A percentile compares a stretch with the other conserved stretches of the same genome.
phyloP scores from a whole-genome alignment of 1,140 invertebrate species.

The Anoplophora glabripennis region DNA sequence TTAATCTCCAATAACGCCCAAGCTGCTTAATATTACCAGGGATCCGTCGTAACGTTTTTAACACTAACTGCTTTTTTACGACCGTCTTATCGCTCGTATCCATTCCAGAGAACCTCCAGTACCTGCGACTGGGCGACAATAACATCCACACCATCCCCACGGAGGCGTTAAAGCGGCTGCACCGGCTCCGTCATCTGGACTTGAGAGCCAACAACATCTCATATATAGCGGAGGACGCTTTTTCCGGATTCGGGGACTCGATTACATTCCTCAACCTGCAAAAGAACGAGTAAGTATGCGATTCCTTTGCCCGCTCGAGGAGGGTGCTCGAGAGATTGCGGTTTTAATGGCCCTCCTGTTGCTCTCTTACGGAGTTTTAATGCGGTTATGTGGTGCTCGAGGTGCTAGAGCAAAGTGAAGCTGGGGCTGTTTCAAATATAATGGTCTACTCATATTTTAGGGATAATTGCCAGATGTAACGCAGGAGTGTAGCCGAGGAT shows the following conservation, averaged over 20 bases:
- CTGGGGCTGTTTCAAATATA: too few relatives aligned
- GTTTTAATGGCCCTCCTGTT: background rate
- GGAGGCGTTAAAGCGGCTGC: conserved; percentile 73
- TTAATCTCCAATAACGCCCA: too few relatives aligned
- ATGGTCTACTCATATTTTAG: too few relatives aligned
- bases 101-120: conserved; percentile 79
- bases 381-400: background rate
- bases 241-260: conserved; percentile 85
- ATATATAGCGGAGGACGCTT: conserved; percentile 77
- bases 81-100: background rate
- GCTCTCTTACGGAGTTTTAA: too few relatives aligned
- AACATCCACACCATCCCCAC: conserved; percentile 79
- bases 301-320: too few relatives aligned
- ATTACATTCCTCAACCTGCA: conserved; percentile 88
- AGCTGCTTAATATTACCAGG: too few relatives aligned
- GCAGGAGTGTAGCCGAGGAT: too few relatives aligned
- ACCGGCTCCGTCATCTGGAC: conserved; percentile 83
- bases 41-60: too few relatives aligned
- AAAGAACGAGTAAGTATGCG: conserved; percentile 77
- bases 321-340: background rate
- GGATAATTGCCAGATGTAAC: too few relatives aligned
- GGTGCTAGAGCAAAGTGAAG: background rate
- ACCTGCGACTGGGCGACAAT: conserved; percentile 81
- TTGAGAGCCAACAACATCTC: conserved; percentile 84
- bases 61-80: too few relatives aligned